These are phyloP conservation scores for Haliclona indistincta DNA, from an alignment of 37 sponge, comb jelly and placozoan species.

Conservation along the genomic window DNA sequence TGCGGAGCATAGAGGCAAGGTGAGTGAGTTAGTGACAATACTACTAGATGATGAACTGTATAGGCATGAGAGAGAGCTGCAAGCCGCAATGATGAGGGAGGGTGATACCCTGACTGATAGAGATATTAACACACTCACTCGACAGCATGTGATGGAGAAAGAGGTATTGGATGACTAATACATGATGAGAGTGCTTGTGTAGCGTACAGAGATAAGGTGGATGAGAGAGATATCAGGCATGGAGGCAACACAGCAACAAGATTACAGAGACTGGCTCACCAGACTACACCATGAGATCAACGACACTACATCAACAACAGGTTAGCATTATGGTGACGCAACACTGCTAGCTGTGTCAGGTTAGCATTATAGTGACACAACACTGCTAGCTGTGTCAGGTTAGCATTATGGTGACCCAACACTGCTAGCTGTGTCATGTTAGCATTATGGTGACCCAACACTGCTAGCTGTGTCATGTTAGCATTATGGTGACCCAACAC, in stretches of 20 bases:
- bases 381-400: not conserved
- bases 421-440: not conserved
- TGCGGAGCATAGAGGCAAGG: constrained; percentile 48
- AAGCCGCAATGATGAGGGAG: constrained; percentile 13
- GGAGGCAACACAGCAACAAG: constrained; percentile 62
- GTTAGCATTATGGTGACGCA: not conserved
- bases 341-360: not conserved
- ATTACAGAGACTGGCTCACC: constrained; percentile 77
- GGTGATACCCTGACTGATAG: constrained; percentile 35
- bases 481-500: not conserved
- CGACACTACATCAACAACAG: too few relatives aligned
- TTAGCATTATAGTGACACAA: not conserved
- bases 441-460: not conserved
- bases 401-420: not conserved
- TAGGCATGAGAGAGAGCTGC: constrained; percentile 54
- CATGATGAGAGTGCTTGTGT: not conserved
- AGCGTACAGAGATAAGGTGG: constrained; percentile 51
- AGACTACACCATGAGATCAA: constrained; percentile 53
- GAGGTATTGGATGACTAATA: constrained; percentile 11
- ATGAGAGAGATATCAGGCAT: constrained; percentile 48
- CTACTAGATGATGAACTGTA: not conserved
- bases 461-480: not conserved
- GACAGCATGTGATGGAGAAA: constrained; percentile 56
- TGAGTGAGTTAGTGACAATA: constrained; percentile 1
- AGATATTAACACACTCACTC: constrained; percentile 48